Conservation (phyloP, 1,140 invertebrate genomes). For the Drosophila erecta region DNA sequence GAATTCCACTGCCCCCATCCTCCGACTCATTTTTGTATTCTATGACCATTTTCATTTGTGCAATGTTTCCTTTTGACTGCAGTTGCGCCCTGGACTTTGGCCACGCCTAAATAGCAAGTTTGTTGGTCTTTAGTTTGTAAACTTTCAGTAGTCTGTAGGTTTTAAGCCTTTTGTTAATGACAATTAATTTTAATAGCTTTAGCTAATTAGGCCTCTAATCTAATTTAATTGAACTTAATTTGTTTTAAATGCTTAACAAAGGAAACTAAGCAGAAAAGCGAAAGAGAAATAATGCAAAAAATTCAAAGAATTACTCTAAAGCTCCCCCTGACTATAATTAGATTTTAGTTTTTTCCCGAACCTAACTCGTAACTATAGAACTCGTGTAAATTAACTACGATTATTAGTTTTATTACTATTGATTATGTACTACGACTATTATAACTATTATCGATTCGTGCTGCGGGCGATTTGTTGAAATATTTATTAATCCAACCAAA, state of each 20-base stretch:
- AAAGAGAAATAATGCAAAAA: conserved; percentile 22
- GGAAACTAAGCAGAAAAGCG: conserved; percentile 26
- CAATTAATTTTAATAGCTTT: conserved; percentile 43
- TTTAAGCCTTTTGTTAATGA: conserved; percentile 46
- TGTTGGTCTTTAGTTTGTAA: conserved; percentile 46
- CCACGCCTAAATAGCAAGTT: conserved; percentile 43
- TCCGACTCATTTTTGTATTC: conserved; percentile 8
- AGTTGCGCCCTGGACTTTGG: conserved; percentile 41
- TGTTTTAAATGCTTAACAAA: conserved; percentile 34
- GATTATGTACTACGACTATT: conserved; percentile 46
- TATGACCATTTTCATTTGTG: conserved; percentile 39
- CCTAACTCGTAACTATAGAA: conserved; percentile 58
- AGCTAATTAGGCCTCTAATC: conserved; percentile 54
- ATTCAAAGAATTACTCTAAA: conserved; percentile 77
- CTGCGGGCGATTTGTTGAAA: conserved; percentile 73
- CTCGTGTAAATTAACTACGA: conserved; percentile 53
- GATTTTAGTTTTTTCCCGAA: conserved; percentile 69
- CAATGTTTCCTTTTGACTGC: conserved; percentile 52
- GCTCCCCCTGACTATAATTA: conserved; percentile 64
- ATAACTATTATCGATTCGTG: conserved; percentile 57
- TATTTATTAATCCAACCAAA: conserved; percentile 69
- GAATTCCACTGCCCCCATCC: conserved; percentile 54
- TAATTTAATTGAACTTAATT: conserved; percentile 58
- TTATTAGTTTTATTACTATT: conserved; percentile 54
- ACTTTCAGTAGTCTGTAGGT: conserved; percentile 31